phyloP scores from a whole-genome alignment of 2,113 vertebrate species.

The Pedetes capensis region DNA sequence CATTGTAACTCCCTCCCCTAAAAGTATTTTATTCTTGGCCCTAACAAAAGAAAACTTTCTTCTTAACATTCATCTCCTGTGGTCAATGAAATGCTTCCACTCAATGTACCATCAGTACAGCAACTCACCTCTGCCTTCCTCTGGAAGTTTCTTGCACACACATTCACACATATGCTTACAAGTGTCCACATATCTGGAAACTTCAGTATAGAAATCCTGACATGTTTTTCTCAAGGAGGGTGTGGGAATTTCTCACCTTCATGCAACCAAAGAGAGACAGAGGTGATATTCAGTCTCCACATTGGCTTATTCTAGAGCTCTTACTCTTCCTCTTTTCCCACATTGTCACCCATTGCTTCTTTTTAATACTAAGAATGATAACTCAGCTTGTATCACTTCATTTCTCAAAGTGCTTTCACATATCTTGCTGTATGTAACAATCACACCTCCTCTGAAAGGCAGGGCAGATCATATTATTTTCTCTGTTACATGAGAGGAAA shows the following conservation, averaged over 20 bases:
- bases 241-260: not conserved
- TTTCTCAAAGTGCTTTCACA: not conserved
- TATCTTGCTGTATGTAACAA: not conserved
- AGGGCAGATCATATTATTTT: not conserved
- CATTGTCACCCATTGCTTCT: not conserved
- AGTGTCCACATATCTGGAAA: not conserved
- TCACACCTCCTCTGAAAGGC: not conserved
- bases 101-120: not conserved
- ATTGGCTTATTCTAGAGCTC: not conserved
- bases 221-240: not conserved
- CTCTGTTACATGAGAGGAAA: not conserved
- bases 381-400: not conserved
- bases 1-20: not conserved
- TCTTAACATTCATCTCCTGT: not conserved
- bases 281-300: not conserved
- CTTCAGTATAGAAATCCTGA: not conserved
- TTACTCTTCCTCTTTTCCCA: not conserved
- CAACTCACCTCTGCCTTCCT: not conserved
- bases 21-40: not conserved
- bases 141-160: not conserved
- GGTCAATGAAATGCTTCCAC: not conserved
- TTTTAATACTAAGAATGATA: not conserved
- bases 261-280: not conserved
- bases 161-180: not conserved
- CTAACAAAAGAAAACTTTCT: not conserved